phyloP scores from a whole-genome alignment of 2,888 invertebrate species.

The Cremastinae sp. region DNA sequence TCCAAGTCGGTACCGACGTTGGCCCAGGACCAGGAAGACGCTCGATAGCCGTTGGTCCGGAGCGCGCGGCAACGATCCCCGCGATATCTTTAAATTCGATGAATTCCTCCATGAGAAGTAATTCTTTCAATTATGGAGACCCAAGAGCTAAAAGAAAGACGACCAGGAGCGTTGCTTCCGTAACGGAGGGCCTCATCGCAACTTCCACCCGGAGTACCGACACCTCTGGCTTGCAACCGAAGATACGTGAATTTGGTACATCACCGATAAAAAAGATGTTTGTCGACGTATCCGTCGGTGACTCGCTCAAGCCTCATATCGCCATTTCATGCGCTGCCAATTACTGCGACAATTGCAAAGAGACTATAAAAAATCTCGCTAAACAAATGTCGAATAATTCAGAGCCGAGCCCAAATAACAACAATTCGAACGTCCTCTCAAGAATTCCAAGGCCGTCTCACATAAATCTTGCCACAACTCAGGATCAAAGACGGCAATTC shows the following conservation, averaged over 20 bases:
- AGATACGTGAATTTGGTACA: slow-evolving; percentile 74
- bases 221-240: slow-evolving; percentile 77
- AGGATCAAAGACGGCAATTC: slow-evolving; percentile 72
- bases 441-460: slow-evolving; percentile 76
- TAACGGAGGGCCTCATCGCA: slow-evolving; percentile 71
- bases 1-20: slow-evolving; percentile 77
- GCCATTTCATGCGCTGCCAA: slow-evolving; percentile 81
- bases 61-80: slow-evolving; percentile 78
- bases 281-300: slow-evolving; percentile 82
- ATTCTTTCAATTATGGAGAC: slow-evolving; percentile 84
- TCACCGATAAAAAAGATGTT: slow-evolving; percentile 79
- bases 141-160: slow-evolving; percentile 80
- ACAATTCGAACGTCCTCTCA: slow-evolving; percentile 67
- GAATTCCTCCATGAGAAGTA: slow-evolving; percentile 81
- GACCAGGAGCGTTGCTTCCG: slow-evolving; percentile 69
- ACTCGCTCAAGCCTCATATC: slow-evolving; percentile 80
- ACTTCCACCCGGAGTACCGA: slow-evolving; percentile 77
- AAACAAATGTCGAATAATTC: slow-evolving; percentile 75
- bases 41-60: slow-evolving; percentile 84
- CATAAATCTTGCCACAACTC: slow-evolving; percentile 67
- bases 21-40: slow-evolving; percentile 78
- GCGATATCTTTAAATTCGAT: slow-evolving; percentile 80
- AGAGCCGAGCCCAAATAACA: slow-evolving; percentile 67
- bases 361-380: slow-evolving; percentile 82
- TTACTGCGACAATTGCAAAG: slow-evolving; percentile 84